phyloP scores from a whole-genome alignment of 1,140 invertebrate genomes.

The Cydia strobilella region DNA sequence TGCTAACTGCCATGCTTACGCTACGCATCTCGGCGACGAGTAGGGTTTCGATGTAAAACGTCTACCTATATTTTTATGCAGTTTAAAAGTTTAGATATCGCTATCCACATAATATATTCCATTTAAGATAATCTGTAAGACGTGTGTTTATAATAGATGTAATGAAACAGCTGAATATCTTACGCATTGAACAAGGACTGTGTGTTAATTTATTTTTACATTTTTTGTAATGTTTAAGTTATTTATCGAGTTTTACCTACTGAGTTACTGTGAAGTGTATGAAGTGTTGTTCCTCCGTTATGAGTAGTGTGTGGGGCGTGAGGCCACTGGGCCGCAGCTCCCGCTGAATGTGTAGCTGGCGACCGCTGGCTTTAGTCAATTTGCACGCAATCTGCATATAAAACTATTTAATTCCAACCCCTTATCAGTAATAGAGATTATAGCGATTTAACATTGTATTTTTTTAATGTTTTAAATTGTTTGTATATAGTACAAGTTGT shows the following conservation, averaged over 20 bases:
- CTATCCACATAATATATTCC: constrained; percentile 73
- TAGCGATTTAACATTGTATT: constrained; percentile 76
- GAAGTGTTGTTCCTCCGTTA: constrained; percentile 50
- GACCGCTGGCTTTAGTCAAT: constrained; percentile 72
- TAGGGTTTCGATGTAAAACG: constrained; percentile 58
- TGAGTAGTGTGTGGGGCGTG: constrained; percentile 43
- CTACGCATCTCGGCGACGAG: constrained; percentile 71
- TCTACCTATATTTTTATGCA: constrained; percentile 53
- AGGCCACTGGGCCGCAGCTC: neutral
- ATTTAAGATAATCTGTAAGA: constrained; percentile 70
- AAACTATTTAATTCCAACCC: constrained; percentile 75
- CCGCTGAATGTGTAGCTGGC: constrained; percentile 51
- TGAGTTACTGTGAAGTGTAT: constrained; percentile 52
- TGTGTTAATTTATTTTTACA: constrained; percentile 76
- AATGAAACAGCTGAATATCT: constrained; percentile 68
- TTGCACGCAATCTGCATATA: constrained; percentile 61
- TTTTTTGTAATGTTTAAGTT: constrained; percentile 73
- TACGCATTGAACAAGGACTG: constrained; percentile 75
- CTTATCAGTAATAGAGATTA: constrained; percentile 73
- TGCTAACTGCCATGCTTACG: constrained; percentile 75
- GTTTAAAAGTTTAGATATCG: constrained; percentile 57
- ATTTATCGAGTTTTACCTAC: constrained; percentile 70
- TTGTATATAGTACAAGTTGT: constrained; percentile 80
- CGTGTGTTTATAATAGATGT: constrained; percentile 68
- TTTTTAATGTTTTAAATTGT: constrained; percentile 77